Base-by-base conservation (phyloP, 2,888 invertebrate species). In the Germaria angustata region DNA sequence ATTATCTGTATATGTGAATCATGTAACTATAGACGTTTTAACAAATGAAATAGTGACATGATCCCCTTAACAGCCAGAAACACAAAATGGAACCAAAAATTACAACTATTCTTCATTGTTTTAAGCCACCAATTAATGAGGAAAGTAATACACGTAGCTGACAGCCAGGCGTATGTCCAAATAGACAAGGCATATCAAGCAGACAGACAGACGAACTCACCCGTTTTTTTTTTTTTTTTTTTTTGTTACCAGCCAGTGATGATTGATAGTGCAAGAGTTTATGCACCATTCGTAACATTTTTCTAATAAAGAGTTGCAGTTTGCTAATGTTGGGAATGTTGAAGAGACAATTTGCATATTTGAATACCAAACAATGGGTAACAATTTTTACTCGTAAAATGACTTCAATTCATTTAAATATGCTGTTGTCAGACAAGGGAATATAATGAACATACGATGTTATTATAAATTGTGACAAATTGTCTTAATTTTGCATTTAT, bases 81-180 rank as follows among this genome's bases (percentile, higher is more conserved):
- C n/a, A n/a, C n/a, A n/a, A n/a, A n/a, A n/a, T n/a, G n/a, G n/a
- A n/a, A n/a, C n/a, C n/a, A n/a, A n/a, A n/a, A n/a, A n/a, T n/a
- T n/a, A n/a, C n/a, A 63, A 77, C 44, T 69, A 69, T 68, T 61
- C 39, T 57, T 65, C 71, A 78, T 65, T 77, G 69, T 78, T 57
- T 55, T 11, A 51, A n/a, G 53, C 8, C 13, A 61, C 41, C 41
- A 51, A 20, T 51, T 49, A 68, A 59, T 68, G 11, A 59, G 2
- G 22, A 53, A 8, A 53, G 8, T 63, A 22, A 44, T 73, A 59
- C 63, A 59, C 15, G 13, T 2, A 41, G 32, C 36, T 69, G 69
- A 46, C 57, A 69, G 22, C 44, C 22, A 13, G 15, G 6, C 44
- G 5, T 57, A 57, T 28, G 32, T 44, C 32, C 28, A 28, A 17